Base-by-base conservation (phyloP, 2,888 invertebrate genomes). In the Pandemis corylana region DNA sequence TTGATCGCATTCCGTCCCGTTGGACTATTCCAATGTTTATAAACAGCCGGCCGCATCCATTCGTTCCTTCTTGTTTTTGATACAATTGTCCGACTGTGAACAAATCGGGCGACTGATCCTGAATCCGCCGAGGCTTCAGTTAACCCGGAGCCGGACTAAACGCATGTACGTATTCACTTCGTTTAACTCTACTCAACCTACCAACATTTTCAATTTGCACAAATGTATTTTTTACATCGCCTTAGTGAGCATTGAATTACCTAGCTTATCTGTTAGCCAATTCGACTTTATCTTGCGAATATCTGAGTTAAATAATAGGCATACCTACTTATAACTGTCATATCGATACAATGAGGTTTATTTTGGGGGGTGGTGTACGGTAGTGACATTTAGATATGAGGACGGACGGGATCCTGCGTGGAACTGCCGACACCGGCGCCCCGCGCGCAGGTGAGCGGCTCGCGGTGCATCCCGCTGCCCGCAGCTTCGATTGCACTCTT, bases 11-110 rank as follows among this genome's bases (percentile, higher is more conserved):
- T 87, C 86, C 85, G 84, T 83, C 82, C 84, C 84, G 84, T 82
- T 82, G 84, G 82, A 81, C 82, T 80, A 85, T 84, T 86, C 85
- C 90, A 90, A 91, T 94, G 94, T 94, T 94, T 94, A 94, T 93
- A 94, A 93, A 93, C 94, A 93, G 90, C 90, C 90, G 93, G 91
- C 85, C 84, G 89, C 88, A 87, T 89, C 88, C 81, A 88, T 85
- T 87, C 84, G 85, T 78, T 84, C 85, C 87, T 85, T 88, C 88
- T 90, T 90, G 90, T 88, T 91, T 89, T 89, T 89, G 87, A 89
- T 86, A 87, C 87, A 83, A 84, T 84, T 81, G 83, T 79, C 83
- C 83, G 83, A 81, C 83, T 82, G 83, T 80, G 83, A 81, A 80
- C 84, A 81, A 84, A 81, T 80, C 79, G 84, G 84, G 82, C 84